These are phyloP conservation scores for Neodiprion fabricii DNA, from an alignment of 1,140 invertebrate species.

Conservation along the genomic window DNA sequence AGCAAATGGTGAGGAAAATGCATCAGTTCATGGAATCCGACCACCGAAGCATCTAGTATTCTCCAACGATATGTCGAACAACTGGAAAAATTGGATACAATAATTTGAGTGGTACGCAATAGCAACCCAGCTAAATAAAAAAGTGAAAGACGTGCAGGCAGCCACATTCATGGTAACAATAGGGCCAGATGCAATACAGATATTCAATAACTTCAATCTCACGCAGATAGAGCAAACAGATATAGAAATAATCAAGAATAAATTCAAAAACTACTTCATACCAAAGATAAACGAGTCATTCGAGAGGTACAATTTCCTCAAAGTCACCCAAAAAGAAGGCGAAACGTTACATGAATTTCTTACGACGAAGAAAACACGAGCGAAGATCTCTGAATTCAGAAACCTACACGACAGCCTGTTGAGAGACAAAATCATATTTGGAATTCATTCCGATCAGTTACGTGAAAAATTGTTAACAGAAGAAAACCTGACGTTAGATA, in stretches of 20 bases:
- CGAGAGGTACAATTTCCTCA: constrained; percentile 37
- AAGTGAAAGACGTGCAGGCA: neutral
- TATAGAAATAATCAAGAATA: constrained; percentile 11
- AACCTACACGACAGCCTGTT: constrained; percentile 41
- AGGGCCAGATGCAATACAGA: constrained; percentile 5
- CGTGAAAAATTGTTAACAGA: constrained; percentile 43
- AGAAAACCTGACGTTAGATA: constrained; percentile 36
- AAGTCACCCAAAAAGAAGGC: constrained; percentile 34
- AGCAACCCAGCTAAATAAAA: constrained; percentile 15
- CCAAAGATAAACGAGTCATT: constrained; percentile 33
- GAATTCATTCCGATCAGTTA: constrained; percentile 39
- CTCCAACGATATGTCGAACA: constrained; percentile 5
- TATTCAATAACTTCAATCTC: constrained; percentile 4
- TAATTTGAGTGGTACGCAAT: constrained; percentile 19
- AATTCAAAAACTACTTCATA: constrained; percentile 36
- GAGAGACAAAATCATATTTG: constrained; percentile 46
- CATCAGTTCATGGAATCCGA: neutral
- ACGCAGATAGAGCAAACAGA: constrained; percentile 7
- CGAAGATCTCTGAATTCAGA: constrained; percentile 37
- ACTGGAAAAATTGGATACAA: constrained; percentile 20
- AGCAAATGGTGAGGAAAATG: neutral
- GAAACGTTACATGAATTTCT: constrained; percentile 43
- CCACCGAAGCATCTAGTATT: constrained; percentile 10
- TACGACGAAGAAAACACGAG: constrained; percentile 35
- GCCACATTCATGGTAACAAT: constrained; percentile 12